Base-by-base conservation (phyloP, 2,113 vertebrate genomes). In the Gnathonemus echidnorhynchus region DNA sequence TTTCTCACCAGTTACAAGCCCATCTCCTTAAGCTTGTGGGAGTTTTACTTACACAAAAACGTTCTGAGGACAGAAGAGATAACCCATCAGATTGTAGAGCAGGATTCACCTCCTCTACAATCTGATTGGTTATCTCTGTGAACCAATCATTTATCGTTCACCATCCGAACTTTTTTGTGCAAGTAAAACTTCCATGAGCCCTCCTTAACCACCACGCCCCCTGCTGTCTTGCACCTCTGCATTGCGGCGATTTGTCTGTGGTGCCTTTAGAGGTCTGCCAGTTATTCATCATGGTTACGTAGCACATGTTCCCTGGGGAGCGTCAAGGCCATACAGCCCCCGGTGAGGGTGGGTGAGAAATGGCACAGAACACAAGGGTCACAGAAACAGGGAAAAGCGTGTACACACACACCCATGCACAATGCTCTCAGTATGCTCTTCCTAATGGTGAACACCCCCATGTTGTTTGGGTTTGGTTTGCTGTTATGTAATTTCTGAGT, bases 401-500 rank as follows among this genome's bases (percentile, higher is more conserved):
- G 19, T 13, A 35, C 5, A 48, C 11, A 27, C 11, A 50, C 27
- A n/a, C 24, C n/a, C 86, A 53, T 19, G 48, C 24, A 15, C 49
- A 31, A 15, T 56, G 50, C 11, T 3, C 6, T 87, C 2, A 21
- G 49, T 17, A 50, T 53, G n/a, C 46, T 87, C 48, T 48, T 53
- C n/a, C 27, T 19, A 9, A 15, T n/a, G 48, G 39, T 86, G n/a
- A 52, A 27, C 85, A 50, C 46, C 24, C 46, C n/a, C 45, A 31
- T 52, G 45, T 15, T 27, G 45, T 50, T 50, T 48, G 50, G 86
- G n/a, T 87, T 31, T 39, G 50, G 10, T 56, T 87, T 31, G 50
- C 86, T 27, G 27, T 87, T 87, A 56, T 19, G 15, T 87, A 87
- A 87, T 87, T 87, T 53, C 86, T 53, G 13, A 87, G n/a, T 35